Percentiles rank a stretch among this genome's conserved stretches.
Conservation (phyloP, 92 coral and sea anemone species). For the Actinostola sp. region DNA sequence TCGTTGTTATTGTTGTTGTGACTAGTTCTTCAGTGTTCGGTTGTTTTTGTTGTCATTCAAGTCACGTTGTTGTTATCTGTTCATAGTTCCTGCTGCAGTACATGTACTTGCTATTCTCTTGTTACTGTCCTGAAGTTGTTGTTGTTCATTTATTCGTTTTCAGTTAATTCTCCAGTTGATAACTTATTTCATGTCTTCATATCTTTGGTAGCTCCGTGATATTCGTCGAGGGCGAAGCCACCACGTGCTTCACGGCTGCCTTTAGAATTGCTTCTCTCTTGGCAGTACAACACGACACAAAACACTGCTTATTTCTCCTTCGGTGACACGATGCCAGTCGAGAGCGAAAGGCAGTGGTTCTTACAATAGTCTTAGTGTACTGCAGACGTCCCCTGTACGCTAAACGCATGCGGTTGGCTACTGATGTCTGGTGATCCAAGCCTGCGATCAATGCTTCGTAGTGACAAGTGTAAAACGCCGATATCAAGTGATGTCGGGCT, state of each 20-base stretch:
- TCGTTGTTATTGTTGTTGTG: too few species aligned
- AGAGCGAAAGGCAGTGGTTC: conserved; percentile 47
- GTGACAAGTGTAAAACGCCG: conserved; percentile 57
- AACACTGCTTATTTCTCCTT: conserved; percentile 42
- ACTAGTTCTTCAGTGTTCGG: too few species aligned
- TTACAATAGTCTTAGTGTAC: conserved; percentile 13
- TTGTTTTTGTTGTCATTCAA: too few species aligned
- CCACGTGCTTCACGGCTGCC: not conserved
- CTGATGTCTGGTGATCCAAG: conserved; percentile 61
- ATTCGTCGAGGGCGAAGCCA: not conserved
- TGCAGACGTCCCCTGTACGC: conserved; percentile 5
- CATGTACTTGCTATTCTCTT: too few species aligned
- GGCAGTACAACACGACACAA: conserved; percentile 51
- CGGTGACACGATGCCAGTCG: conserved; percentile 47
- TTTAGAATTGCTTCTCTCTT: conserved; percentile 17
- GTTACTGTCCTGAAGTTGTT: too few species aligned
- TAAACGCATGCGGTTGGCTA: conserved; percentile 46
- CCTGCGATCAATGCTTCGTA: conserved; percentile 63
- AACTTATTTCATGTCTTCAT: too few species aligned
- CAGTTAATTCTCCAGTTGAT: too few species aligned
- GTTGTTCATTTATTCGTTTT: too few species aligned
- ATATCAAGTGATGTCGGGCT: conserved; percentile 49
- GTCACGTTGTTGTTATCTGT: too few species aligned
- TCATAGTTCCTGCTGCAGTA: too few species aligned
- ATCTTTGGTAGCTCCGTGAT: not conserved